Base-by-base conservation (phyloP, 2,888 invertebrate species). In the Synanthedon myopaeformis region DNA sequence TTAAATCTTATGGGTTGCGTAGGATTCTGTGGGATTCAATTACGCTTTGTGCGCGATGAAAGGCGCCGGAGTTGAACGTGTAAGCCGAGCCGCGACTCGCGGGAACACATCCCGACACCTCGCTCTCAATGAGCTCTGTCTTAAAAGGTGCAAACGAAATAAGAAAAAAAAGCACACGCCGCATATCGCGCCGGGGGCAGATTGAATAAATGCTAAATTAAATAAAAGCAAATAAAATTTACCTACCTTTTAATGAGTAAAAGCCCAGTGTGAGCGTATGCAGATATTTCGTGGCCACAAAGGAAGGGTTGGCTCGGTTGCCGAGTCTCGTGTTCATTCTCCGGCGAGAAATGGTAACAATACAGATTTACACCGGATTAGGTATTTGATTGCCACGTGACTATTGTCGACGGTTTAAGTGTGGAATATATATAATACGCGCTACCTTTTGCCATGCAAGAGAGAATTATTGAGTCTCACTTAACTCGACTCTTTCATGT, bases 141-240 rank as follows among this genome's bases (percentile, higher is more conserved):
- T 85, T 83, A 86, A 86, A 86, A 81, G 85, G 83, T 82, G 86
- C 79, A 79, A 84, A 82, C 75, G 76, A 74, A 80, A 80, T 75
- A 74, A 78, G 70, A 78, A 70, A 66, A 17, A 17, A 76, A 65
- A 69, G 74, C 73, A 72, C 69, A 77, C 72, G 74, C 74, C 77
- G 74, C 76, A 72, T 75, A 79, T 81, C 78, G 73, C 73, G 75
- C 78, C 73, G 64, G 74, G 75, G 76, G 79, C 76, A 83, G 83
- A 87, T 87, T 88, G 82, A 86, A 87, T 87, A 87, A 88, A 85
- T 84, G 81, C 81, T 78, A 86, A 88, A 88, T 88, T 88, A 83
- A 87, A 88, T 85, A 79, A 84, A 73, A 84, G 82, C 85, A 85
- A 88, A 88, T 86, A 87, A 86, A 87, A 82, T 69, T 65, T 59